Conservation (phyloP, 2,888 invertebrate species). For the Melolontha melolontha region DNA sequence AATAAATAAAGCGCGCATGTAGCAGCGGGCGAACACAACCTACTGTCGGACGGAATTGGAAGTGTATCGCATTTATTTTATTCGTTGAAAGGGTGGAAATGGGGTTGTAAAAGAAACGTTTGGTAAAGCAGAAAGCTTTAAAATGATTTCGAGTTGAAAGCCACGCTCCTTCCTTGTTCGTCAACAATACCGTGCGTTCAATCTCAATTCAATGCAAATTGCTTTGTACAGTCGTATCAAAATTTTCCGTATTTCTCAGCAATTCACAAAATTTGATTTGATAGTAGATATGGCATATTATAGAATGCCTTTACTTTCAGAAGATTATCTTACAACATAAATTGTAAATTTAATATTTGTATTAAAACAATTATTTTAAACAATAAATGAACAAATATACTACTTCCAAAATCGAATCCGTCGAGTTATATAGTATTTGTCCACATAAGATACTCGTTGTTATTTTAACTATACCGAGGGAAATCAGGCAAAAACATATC, state of each 20-base stretch:
- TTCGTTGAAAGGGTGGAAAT: slow-evolving; percentile 57
- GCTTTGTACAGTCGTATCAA: slow-evolving; percentile 44
- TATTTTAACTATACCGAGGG: no score
- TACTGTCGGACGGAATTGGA: slow-evolving; percentile 34
- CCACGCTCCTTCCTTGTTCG: slow-evolving; percentile 62
- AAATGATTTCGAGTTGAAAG: slow-evolving; percentile 60
- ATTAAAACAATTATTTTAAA: no score
- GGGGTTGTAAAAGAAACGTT: slow-evolving; percentile 56
- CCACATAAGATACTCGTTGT: no score
- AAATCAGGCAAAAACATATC: no score
- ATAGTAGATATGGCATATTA: slow-evolving; percentile 1
- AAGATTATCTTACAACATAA: no score
- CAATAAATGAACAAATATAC: no score
- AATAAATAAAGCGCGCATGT: no score
- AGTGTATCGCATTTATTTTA: slow-evolving; percentile 59
- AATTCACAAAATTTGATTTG: neutral
- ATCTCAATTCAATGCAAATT: slow-evolving; percentile 62
- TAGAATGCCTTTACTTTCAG: no score
- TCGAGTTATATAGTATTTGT: no score
- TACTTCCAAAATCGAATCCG: no score
- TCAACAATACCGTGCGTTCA: slow-evolving; percentile 57
- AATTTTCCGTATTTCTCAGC: neutral
- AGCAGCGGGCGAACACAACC: no score
- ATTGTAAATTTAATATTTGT: no score
- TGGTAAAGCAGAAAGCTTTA: slow-evolving; percentile 58